Conservation (phyloP, 2,797 vertebrate genomes). For the Benthosema pterotum region DNA sequence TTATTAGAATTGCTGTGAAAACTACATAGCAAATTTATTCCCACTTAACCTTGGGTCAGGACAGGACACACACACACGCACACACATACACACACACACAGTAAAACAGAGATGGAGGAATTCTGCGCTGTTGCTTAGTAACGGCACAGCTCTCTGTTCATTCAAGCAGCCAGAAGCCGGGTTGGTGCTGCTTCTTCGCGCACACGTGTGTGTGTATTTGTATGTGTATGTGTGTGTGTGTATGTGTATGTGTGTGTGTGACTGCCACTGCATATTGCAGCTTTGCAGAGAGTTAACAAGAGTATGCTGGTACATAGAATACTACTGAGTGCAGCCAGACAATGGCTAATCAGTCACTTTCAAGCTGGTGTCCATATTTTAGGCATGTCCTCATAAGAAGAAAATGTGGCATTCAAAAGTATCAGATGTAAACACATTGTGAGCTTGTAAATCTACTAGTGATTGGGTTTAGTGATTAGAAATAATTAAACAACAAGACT, state of each 20-base stretch:
- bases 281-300: constrained; percentile 1
- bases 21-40: constrained; percentile 2
- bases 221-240: background rate
- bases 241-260: background rate
- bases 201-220: background rate
- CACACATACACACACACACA: constrained; percentile 1
- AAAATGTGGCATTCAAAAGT: too few species aligned
- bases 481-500: background rate
- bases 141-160: constrained; percentile 54
- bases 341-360: too few species aligned
- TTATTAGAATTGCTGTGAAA: constrained; percentile 47
- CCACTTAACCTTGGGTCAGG: constrained; percentile 18
- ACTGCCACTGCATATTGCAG: constrained; percentile 25
- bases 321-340: too few species aligned
- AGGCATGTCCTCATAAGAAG: too few species aligned
- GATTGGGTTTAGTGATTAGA: background rate
- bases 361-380: too few species aligned
- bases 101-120: constrained; percentile 64
- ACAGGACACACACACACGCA: constrained; percentile 5
- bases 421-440: too few species aligned
- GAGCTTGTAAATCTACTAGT: too few species aligned
- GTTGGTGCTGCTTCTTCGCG: constrained; percentile 38
- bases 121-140: constrained; percentile 74
- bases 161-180: constrained; percentile 37
- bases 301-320: background rate